These are phyloP conservation scores for Microhierax caerulescens DNA, from an alignment of 2,797 vertebrate species.

Conservation along the genomic window DNA sequence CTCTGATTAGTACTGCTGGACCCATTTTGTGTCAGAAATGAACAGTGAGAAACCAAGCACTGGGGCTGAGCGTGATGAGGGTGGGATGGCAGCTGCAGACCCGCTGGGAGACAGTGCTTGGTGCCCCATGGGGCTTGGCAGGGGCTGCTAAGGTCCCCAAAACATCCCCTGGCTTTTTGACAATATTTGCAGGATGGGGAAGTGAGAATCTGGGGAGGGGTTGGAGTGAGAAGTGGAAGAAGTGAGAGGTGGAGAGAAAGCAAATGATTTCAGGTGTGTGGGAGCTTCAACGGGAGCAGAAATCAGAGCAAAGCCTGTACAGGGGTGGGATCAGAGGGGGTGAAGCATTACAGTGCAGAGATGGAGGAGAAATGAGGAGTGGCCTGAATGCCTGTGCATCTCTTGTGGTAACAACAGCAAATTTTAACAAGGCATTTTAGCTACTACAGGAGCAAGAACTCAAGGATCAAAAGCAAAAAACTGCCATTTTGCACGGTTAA, in stretches of 20 bases:
- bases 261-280: background rate
- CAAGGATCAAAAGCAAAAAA: background rate
- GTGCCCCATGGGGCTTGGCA: background rate
- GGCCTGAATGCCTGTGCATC: rapidly evolving
- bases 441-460: background rate
- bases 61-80: background rate
- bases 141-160: background rate
- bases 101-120: background rate
- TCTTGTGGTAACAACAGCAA: rapidly evolving
- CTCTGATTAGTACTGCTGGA: background rate
- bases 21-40: background rate
- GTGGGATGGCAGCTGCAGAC: background rate
- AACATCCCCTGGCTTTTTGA: background rate
- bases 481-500: background rate
- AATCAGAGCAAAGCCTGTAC: background rate
- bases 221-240: background rate
- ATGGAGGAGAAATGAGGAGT: background rate
- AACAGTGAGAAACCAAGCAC: background rate
- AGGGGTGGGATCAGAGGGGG: background rate
- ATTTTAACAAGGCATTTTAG: background rate
- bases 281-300: background rate
- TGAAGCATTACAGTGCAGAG: background rate
- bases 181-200: background rate
- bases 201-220: background rate
- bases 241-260: background rate